These are phyloP conservation scores for Empidonax alnorum DNA, from an alignment of 2,113 vertebrate species.

Conservation along the genomic window DNA sequence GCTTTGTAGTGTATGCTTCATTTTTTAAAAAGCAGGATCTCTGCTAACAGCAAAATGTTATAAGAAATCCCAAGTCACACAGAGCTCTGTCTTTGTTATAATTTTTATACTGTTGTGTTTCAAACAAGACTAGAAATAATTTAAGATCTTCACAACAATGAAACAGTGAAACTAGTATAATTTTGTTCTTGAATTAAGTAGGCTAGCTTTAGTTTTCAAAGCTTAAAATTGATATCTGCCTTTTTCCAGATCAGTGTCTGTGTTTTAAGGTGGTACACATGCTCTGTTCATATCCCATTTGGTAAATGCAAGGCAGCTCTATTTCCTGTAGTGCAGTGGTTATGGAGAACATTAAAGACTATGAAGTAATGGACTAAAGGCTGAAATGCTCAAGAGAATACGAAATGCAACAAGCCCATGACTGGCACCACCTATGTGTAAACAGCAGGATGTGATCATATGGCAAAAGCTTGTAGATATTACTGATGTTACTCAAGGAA, in stretches of 20 bases:
- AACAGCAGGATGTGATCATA: neutral
- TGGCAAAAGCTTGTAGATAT: neutral
- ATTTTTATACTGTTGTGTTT: neutral
- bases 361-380: neutral
- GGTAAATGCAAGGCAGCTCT: neutral
- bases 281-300: neutral
- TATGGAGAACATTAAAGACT: neutral
- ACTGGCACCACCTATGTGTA: neutral
- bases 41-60: neutral
- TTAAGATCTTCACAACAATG: neutral
- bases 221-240: slow-evolving; percentile 4
- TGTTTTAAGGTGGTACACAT: neutral
- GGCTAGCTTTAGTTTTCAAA: neutral
- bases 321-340: neutral
- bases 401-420: neutral
- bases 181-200: neutral
- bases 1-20: neutral
- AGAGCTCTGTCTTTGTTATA: neutral
- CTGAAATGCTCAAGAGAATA: neutral
- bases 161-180: neutral
- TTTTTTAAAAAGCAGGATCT: neutral
- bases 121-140: neutral
- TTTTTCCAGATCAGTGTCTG: neutral
- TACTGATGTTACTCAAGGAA: neutral
- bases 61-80: neutral